Conservation (phyloP, 1,140 invertebrate species). For the Metopolophium dirhodum region DNA sequence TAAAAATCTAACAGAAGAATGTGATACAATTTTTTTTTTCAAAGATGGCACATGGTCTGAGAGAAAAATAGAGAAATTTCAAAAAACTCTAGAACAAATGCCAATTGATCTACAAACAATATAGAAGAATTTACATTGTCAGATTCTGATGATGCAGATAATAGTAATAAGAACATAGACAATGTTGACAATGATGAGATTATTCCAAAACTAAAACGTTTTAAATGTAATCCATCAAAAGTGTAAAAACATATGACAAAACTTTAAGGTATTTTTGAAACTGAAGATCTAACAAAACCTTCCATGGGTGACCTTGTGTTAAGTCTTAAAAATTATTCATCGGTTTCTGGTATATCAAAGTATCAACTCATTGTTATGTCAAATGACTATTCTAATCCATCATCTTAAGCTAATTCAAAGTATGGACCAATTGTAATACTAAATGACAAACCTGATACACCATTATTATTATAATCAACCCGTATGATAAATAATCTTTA, state of each 20-base stretch:
- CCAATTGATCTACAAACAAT: background rate
- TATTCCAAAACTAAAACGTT: background rate
- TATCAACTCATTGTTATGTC: background rate
- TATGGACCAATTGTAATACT: background rate
- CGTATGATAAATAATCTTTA: background rate
- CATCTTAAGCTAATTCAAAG: background rate
- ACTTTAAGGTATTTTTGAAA: background rate
- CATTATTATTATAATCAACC: background rate
- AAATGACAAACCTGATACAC: background rate
- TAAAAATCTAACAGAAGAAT: conserved; percentile 13
- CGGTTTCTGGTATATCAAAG: background rate
- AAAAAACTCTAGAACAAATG: background rate
- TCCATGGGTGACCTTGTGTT: conserved; percentile 4
- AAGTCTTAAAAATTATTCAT: conserved; percentile 29
- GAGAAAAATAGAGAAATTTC: background rate
- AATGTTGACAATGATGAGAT: background rate
- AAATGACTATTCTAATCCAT: conserved; percentile 25
- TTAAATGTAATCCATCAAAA: background rate
- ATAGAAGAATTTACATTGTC: conserved; percentile 44
- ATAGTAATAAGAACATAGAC: no score
- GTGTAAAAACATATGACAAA: background rate
- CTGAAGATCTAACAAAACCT: background rate
- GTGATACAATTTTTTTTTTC: conserved; percentile 40
- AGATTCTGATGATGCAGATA: background rate
- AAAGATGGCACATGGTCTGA: conserved; percentile 43